Evolutionary conservation across 2,797 vertebrate species (phyloP).

Genomic region (Eutrigla gurnardus): DNA sequence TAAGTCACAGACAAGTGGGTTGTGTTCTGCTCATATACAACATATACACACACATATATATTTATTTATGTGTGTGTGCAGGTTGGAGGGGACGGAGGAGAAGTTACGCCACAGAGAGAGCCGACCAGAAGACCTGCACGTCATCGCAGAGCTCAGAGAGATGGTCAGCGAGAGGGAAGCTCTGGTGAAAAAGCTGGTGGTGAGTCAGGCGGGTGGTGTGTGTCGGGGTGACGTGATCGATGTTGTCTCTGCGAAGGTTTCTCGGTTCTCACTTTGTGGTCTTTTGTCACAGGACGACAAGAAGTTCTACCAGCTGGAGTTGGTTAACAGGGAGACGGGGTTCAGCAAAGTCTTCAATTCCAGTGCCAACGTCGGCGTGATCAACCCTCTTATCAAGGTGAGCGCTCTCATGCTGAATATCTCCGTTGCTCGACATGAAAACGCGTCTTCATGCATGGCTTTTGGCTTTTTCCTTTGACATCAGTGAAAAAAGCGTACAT

Average conservation of each 20-base stretch:
- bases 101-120: slow-evolving; percentile 95
- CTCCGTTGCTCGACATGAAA: not conserved
- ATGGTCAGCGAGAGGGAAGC: slow-evolving; percentile 95
- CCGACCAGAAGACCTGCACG: slow-evolving; percentile 93
- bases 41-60: too few relatives aligned
- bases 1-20: slow-evolving; percentile 47
- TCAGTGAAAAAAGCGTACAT: too few relatives aligned
- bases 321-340: slow-evolving; percentile 98
- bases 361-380: slow-evolving; percentile 96
- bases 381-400: slow-evolving; percentile 87
- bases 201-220: slow-evolving; percentile 76
- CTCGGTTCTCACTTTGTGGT: too few relatives aligned
- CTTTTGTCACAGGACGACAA: slow-evolving; percentile 91
- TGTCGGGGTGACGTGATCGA: too few relatives aligned
- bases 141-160: slow-evolving; percentile 95
- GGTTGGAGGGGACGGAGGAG: slow-evolving; percentile 97
- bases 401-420: slow-evolving; percentile 11
- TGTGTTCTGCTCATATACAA: too few relatives aligned
- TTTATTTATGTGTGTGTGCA: slow-evolving; percentile 54
- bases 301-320: slow-evolving; percentile 98
- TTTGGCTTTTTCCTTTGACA: too few relatives aligned
- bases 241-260: too few relatives aligned
- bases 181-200: slow-evolving; percentile 98
- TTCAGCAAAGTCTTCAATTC: slow-evolving; percentile 98
- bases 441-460: too few relatives aligned